Evolutionary conservation across 92 coral and sea anemone species (phyloP), one percentile per base, ranked within the genome.

Genomic region (Blastomussa wellsi): DNA sequence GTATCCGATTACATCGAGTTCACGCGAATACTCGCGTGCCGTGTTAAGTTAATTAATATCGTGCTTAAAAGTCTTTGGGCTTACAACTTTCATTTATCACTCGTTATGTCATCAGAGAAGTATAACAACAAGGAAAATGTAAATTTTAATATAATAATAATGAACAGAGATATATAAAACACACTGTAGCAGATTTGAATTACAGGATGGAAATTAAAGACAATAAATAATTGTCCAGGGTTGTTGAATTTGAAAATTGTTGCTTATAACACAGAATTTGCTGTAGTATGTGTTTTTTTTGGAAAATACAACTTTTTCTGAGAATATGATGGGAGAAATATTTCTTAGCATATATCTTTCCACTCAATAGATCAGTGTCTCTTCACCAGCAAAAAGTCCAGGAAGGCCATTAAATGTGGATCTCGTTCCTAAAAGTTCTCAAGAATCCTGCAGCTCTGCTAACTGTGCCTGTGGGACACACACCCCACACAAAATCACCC

Each of bases 381-480:
- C 82, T 8, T 52, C 78, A n/a, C 77, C 88, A 12, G 53, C 31
- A 81, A 70, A 70, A 32, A 66, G 60, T 68, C 65, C 85, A 67
- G 77, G 55, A 81, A 70, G 77, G 42, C 17, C 77, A 0, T 28
- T 33, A 47, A 81, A 69, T 47, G 85, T 64, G 42, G 85, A 81
- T 22, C 62, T 81, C 36, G 13, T 77, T 0, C 22, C 48, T 19
- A 67, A 84, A 32, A 77, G 71, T 32, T 39, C 37, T 42, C 82
- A 87, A 33, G 90, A 87, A 49, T 37, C 35, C 12, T 85, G 88
- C 73, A 19, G 42, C 70, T 66, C 88, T 48, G n/a, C 68, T 6
- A 85, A 65, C 66, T 85, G 88, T 65, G 73, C 82, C 39, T 90
- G 90, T 77, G 78, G 77, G 36, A 44, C 77, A 28, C 82, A 84